Conservation (phyloP, 2,797 vertebrate species). For the Premnoplex brunnescens region DNA sequence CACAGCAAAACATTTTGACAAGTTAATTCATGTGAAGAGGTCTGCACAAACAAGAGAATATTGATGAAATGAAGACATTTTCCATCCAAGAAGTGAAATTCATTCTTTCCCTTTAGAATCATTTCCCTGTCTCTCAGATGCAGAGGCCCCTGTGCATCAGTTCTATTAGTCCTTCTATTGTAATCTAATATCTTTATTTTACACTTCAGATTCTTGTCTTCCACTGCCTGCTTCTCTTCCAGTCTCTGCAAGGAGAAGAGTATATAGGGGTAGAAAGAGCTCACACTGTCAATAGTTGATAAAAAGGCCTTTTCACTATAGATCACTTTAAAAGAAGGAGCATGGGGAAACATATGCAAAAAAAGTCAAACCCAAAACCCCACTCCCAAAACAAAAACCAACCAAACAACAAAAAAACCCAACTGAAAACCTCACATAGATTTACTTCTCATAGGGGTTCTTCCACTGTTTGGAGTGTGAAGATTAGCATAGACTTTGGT, state of each 20-base stretch:
- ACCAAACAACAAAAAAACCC: neutral
- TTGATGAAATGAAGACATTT: neutral
- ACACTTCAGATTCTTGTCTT: neutral
- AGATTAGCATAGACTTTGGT: neutral
- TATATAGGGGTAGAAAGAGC: neutral
- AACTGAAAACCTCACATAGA: neutral
- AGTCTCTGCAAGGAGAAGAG: neutral
- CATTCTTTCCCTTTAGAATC: neutral
- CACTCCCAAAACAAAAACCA: neutral
- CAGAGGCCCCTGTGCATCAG: neutral
- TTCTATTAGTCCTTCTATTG: neutral
- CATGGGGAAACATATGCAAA: neutral
- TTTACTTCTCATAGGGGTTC: neutral
- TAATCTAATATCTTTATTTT: neutral
- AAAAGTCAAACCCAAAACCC: neutral
- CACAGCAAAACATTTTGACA: neutral
- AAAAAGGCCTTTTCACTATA: neutral
- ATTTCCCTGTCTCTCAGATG: neutral
- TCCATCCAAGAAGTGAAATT: neutral
- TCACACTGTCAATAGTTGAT: neutral
- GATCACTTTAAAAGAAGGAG: neutral
- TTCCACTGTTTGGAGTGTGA: neutral
- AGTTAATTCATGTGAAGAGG: neutral
- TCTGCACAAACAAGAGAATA: neutral
- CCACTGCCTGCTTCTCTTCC: neutral